A percentile compares a stretch with the other conserved stretches of the same genome.
Conservation (phyloP, 2,888 invertebrate genomes). For the Mechanitis mazaeus region DNA sequence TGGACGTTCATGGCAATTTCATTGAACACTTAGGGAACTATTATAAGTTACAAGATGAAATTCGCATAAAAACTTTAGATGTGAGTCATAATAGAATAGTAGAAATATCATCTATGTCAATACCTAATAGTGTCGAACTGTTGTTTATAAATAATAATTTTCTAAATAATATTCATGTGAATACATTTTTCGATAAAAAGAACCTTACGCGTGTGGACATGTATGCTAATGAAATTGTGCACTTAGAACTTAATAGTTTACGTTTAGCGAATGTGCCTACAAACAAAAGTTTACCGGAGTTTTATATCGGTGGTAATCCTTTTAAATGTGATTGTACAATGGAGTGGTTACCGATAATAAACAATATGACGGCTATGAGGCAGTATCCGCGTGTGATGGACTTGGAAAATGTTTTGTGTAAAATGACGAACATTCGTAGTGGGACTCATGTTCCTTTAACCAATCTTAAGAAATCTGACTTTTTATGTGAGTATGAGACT, state of each 20-base stretch:
- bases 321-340: conserved; percentile 96
- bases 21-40: conserved; percentile 92
- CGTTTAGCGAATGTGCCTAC: conserved; percentile 84
- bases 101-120: conserved; percentile 88
- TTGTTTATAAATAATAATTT: conserved; percentile 93
- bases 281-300: conserved; percentile 87
- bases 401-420: conserved; percentile 90
- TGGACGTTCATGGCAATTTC: conserved; percentile 93
- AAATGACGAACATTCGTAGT: conserved; percentile 89
- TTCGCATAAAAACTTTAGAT: conserved; percentile 88
- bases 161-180: conserved; percentile 86
- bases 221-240: conserved; percentile 90
- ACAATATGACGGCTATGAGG: conserved; percentile 87
- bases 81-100: conserved; percentile 92
- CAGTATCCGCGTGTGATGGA: conserved; percentile 94
- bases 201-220: conserved; percentile 91
- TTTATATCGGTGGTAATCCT: conserved; percentile 94
- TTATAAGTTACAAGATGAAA: conserved; percentile 88
- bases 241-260: conserved; percentile 87
- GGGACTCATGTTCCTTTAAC: conserved; percentile 86
- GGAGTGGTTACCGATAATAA: conserved; percentile 95
- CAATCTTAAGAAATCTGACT: conserved; percentile 87
- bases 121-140: conserved; percentile 91
- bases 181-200: conserved; percentile 90
- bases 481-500: conserved; percentile 93